Evolutionary conservation across 2,888 invertebrate genomes (phyloP), one percentile per base, ranked within the genome.

Genomic region (Limnephilus marmoratus): DNA sequence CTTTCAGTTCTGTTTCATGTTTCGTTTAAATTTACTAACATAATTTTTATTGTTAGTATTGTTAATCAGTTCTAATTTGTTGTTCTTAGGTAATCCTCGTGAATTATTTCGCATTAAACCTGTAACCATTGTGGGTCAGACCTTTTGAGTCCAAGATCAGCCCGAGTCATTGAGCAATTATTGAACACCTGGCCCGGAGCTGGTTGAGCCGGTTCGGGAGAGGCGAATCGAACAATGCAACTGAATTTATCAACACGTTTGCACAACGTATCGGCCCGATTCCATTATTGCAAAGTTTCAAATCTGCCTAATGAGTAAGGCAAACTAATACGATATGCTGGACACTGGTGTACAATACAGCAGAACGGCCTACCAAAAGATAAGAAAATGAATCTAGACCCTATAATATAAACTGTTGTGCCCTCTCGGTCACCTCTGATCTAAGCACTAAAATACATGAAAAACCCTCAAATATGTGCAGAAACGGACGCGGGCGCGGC

Each of bases 221-320:
- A 68, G 68, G 68, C 68, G 68, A 24, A 68, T 34, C 88, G 34
- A 68, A 88, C 88, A 88, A 88, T 68, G 88, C 68, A 29, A 31
- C 68, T 68, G 88, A 88, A 88, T 88, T 68, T 88, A 88, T 53
- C 88, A 34, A 88, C 88, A 31, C 88, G 88, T 88, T 88, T 88
- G 88, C 88, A 53, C 88, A 88, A 37, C 68, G 88, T 31, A 68
- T 53, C n/a, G 41, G 88, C 31, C 68, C 88, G 68, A 88, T 88
- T 88, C 53, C 88, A 68, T 88, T 88, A 88, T 88, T 88, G 88
- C 88, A 15, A 88, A 88, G 88, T 88, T 90, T 81, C 81, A 49
- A 81, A 81, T 90, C 81, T 49, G 81, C 41, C 90, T 90, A 90
- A 90, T 81, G 41, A 81, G 41, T 45, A 90, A 41, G 81, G 81